Base-by-base conservation (phyloP, 2,113 vertebrate genomes). In the Epinephelus fuscoguttatus region DNA sequence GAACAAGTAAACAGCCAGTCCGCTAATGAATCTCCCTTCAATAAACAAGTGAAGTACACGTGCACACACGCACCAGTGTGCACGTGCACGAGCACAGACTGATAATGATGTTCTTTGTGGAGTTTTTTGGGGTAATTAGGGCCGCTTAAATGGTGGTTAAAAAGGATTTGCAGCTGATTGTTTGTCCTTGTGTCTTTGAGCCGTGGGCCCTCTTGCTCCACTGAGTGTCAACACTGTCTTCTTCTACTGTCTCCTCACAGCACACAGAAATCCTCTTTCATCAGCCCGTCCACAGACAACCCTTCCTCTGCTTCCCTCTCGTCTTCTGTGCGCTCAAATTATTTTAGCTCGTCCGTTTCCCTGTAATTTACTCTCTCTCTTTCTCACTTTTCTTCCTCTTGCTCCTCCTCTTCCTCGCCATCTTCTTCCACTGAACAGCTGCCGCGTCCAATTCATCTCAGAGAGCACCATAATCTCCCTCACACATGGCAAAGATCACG, bases 71-170 rank as follows among this genome's bases (percentile, higher is more conserved):
- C 72, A 68, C 77, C 82, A 87, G 40, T 57, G 4, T 0, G 15
- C 78, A 61, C 63, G 25, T 40, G 70, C 85, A 84, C 47, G 45
- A 25, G 71, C 21, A 25, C 70, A 6, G 52, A 27, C 72, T 82
- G 85, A 90, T 93, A 93, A 93, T 91, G 88, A 92, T 81, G 90
- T 92, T 87, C 87, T 93, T 94, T 92, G 91, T 89, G 81, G 69
- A 72, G 81, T 78, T 92, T 92, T 89, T 81, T 11, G 80, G 85
- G 81, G 84, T 89, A 92, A 94, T 94, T 94, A 90, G 78, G 47
- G 72, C 84, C 37, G 88, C 86, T 84, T 92, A 93, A 90, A 92
- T 55, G 82, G 60, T 80, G 79, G 84, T 79, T 90, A 71, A 88
- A 93, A 91, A 81, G 91, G 89, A 92, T 93, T 92, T 92, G 82